A percentile compares a stretch with the other conserved stretches of the same genome.
phyloP scores from a whole-genome alignment of 1,140 invertebrate genomes.

The Leptestheria dahalacensis region DNA sequence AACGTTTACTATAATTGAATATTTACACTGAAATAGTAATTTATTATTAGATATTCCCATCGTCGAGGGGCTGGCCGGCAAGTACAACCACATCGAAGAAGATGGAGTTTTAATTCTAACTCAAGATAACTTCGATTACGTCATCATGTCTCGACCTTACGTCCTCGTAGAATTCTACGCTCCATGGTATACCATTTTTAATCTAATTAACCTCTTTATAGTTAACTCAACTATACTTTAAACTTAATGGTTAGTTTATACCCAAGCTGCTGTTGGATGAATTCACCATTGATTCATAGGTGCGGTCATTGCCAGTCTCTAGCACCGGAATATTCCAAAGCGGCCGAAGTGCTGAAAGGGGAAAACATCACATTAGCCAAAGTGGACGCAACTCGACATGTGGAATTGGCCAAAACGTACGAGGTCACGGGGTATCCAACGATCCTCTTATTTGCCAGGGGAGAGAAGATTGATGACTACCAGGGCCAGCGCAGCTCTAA shows the following conservation, averaged over 20 bases:
- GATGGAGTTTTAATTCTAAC: slow-evolving; percentile 32
- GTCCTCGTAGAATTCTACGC: slow-evolving; percentile 38
- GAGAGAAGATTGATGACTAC: slow-evolving; percentile 29
- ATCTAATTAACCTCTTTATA: too few species aligned
- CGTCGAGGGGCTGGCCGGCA: slow-evolving; percentile 22
- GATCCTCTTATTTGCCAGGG: slow-evolving; percentile 31
- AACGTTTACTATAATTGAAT: too few species aligned
- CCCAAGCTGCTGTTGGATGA: too few species aligned
- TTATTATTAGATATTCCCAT: slow-evolving; percentile 21
- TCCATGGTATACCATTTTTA: slow-evolving; percentile 27
- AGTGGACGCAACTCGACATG: slow-evolving; percentile 35
- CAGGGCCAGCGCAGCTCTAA: slow-evolving; percentile 29
- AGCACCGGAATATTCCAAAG: slow-evolving; percentile 26
- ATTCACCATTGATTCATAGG: too few species aligned
- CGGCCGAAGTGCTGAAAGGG: slow-evolving; percentile 25
- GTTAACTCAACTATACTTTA: background rate
- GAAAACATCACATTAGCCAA: slow-evolving; percentile 32
- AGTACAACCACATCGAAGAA: slow-evolving; percentile 28
- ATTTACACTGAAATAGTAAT: too few species aligned
- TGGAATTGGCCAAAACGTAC: slow-evolving; percentile 30
- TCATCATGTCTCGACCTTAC: slow-evolving; percentile 26
- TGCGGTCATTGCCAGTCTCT: slow-evolving; percentile 28
- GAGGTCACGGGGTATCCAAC: slow-evolving; percentile 31
- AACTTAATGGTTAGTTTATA: too few species aligned
- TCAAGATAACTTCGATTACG: slow-evolving; percentile 31